These are phyloP conservation scores for Capromys pilorides DNA, from an alignment of 2,797 vertebrate genomes.

Conservation along the genomic window DNA sequence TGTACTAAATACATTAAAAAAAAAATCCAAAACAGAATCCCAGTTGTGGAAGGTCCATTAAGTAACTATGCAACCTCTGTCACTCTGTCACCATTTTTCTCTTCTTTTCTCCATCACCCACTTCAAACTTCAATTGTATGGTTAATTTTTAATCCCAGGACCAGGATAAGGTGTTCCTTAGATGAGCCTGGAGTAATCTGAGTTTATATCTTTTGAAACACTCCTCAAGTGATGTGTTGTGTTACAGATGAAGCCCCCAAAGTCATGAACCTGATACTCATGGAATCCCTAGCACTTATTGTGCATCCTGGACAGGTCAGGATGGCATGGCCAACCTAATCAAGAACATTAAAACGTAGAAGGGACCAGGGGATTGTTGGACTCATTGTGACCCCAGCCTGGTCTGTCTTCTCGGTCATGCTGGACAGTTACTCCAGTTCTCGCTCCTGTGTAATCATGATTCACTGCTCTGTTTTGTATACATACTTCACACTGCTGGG, in stretches of 20 bases:
- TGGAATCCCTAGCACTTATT: not conserved
- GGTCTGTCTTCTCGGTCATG: not conserved
- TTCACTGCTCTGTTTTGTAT: conserved; percentile 49
- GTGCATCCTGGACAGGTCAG: not conserved
- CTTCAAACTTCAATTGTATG: not conserved
- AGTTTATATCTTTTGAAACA: not conserved
- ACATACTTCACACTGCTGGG: conserved; percentile 23
- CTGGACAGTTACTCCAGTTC: not conserved
- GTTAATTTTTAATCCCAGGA: not conserved
- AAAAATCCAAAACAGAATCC: not conserved
- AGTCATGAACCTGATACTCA: not conserved
- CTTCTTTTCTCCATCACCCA: not conserved
- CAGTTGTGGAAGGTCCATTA: not conserved
- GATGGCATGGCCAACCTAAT: not conserved
- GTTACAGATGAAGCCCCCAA: not conserved
- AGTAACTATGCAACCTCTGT: not conserved
- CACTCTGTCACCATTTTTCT: not conserved
- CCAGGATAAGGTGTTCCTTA: not conserved
- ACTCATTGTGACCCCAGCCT: not conserved
- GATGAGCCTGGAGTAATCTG: not conserved
- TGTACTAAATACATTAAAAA: no score
- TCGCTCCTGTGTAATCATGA: not conserved
- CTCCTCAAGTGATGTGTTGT: not conserved
- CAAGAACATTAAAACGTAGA: not conserved
- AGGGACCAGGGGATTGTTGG: no score